Conservation (phyloP, 2,797 vertebrate genomes). For the Pteropus rufus region DNA sequence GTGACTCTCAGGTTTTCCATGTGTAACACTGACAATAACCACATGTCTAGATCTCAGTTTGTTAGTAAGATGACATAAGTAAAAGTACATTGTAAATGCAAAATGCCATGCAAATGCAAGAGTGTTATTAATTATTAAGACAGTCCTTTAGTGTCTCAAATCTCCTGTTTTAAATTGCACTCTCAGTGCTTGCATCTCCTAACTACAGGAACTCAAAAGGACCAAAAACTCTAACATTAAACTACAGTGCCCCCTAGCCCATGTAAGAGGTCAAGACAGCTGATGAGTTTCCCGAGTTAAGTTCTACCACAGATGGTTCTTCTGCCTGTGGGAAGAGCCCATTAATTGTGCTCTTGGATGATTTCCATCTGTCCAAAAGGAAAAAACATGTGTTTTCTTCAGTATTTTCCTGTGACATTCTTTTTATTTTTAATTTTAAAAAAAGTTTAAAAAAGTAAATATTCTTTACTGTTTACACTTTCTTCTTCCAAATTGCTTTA, state of each 20-base stretch:
- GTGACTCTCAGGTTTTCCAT: neutral
- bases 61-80: neutral
- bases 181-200: neutral
- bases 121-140: neutral
- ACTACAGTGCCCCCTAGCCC: conserved; percentile 64
- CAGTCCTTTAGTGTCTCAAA: neutral
- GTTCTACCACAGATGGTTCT: neutral
- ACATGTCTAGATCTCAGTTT: neutral
- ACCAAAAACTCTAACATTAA: conserved; percentile 55
- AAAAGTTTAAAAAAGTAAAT: neutral
- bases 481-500: conserved; percentile 2
- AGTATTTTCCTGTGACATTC: neutral
- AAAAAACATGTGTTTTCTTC: neutral
- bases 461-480: neutral
- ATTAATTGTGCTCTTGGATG: conserved; percentile 27
- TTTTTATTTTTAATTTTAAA: conserved; percentile 28
- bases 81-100: neutral
- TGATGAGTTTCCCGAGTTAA: neutral
- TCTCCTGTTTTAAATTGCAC: neutral
- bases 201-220: conserved; percentile 27
- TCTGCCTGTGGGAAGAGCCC: neutral
- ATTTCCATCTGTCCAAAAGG: conserved; percentile 38
- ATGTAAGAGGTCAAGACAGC: neutral
- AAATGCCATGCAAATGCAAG: neutral
- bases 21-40: neutral